Evolutionary conservation across 2,797 vertebrate species (phyloP), one percentile per base, ranked within the genome.

Genomic region (Molothrus ater): DNA sequence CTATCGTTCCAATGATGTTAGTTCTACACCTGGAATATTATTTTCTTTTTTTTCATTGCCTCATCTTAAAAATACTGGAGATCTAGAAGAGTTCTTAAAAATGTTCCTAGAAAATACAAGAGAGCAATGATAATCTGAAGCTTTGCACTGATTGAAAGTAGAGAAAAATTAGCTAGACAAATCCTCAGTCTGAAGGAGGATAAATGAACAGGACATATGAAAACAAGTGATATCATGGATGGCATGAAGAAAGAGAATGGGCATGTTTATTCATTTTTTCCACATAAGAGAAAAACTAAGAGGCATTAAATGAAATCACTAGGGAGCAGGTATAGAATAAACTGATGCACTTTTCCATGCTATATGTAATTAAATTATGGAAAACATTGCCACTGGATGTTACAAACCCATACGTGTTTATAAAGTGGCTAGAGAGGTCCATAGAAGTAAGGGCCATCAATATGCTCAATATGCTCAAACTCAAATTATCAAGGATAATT

Each of bases 251-350:
- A 14, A 31, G 25, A 66, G 11, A 88, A 80, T 10, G 1, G 1
- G 6, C 13, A 31, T 4, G 3, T 56, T 87, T 57, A 19, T 79
- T 68, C 2, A 14, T n/a, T 78, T 71, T 72, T 90, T 68, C 31
- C 21, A 61, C 13, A 4, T 42, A 57, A 57, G 26, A 80, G 17
- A 22, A 73, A 78, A 88, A 69, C 4, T 48, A 57, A 24, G 29
- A 63, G 17, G 8, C 9, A 59, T 57, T 75, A 65, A 61, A 51
- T 50, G 14, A 61, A 83, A 68, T 61, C 61, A 71, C 51, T 61
- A 91, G 51, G 40, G 29, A 72, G 31, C 47, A 81, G 73, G n/a
- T 90, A 59, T 59, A 75, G 96, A 93, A 88, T 29, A 68, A 94
- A 61, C 38, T 80, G 56, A 60, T 68, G 29, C 7, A 47, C 21